Percentiles rank a stretch among this genome's conserved stretches.
Conservation (phyloP, 2,888 invertebrate genomes). For the Arrhopalites spinosus region DNA sequence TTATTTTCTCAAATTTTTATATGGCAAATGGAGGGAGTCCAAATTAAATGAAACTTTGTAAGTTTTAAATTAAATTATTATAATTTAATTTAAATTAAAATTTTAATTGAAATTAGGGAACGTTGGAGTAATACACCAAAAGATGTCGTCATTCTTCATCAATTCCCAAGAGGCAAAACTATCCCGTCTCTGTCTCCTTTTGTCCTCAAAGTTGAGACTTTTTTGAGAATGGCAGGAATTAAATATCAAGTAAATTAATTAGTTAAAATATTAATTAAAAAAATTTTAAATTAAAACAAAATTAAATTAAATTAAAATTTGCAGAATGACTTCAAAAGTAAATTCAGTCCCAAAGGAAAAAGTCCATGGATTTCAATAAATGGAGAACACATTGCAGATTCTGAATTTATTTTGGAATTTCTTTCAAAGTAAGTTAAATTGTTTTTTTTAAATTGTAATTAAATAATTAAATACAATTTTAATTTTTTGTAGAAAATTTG, state of each 20-base stretch:
- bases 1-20: too few species aligned
- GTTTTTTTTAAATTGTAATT: neutral
- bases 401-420: conserved; percentile 45
- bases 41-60: too few species aligned
- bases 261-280: too few species aligned
- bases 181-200: conserved; percentile 40
- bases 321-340: conserved; percentile 6
- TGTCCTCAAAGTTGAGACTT: conserved; percentile 41
- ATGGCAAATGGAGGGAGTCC: too few species aligned
- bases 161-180: neutral
- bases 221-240: conserved; percentile 43
- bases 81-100: too few species aligned
- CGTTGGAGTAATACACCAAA: conserved; percentile 33
- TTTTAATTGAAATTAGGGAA: too few species aligned
- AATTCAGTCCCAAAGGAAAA: conserved; percentile 44
- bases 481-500: conserved; percentile 51
- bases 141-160: conserved; percentile 37
- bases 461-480: neutral
- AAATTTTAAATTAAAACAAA: too few species aligned
- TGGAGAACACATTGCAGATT: conserved; percentile 49
- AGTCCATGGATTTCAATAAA: conserved; percentile 53
- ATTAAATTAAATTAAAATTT: neutral
- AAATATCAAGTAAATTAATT: conserved; percentile 36
- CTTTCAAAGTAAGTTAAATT: conserved; percentile 34
- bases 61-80: too few species aligned